These are phyloP conservation scores for Macrophya annulata DNA, from an alignment of 2,888 invertebrate species.

Conservation along the genomic window DNA sequence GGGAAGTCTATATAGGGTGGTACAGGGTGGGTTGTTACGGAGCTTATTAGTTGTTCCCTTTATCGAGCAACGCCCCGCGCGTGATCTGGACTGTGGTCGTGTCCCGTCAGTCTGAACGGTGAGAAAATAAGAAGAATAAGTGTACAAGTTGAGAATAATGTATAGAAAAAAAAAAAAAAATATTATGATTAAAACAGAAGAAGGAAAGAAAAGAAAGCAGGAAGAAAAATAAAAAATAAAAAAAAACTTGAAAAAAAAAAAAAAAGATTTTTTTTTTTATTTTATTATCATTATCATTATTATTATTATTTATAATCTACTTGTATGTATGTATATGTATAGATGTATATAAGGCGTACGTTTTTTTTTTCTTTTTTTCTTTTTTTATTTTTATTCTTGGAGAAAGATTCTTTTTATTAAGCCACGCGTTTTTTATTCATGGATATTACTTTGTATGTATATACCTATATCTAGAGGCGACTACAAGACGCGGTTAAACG, in stretches of 20 bases:
- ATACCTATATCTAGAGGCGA: neutral
- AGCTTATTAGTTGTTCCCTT: constrained; percentile 67
- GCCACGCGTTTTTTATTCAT: neutral
- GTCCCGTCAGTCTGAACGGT: neutral
- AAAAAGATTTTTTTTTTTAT: too few species aligned
- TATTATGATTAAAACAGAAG: too few species aligned
- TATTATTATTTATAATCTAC: too few species aligned
- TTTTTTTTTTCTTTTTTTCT: neutral
- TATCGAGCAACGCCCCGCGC: constrained; percentile 30
- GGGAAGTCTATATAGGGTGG: neutral
- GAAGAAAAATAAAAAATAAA: too few species aligned
- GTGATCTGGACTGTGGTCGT: neutral
- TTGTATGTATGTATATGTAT: too few species aligned
- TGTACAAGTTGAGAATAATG: neutral
- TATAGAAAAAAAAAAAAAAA: too few species aligned
- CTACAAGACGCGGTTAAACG: neutral
- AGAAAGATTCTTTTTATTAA: neutral
- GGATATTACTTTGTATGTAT: neutral
- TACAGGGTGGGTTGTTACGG: constrained; percentile 61
- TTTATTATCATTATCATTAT: too few species aligned
- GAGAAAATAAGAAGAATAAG: neutral
- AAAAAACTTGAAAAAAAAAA: too few species aligned
- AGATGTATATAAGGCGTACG: too few species aligned
- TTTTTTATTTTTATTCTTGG: neutral
- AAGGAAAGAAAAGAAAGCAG: too few species aligned